phyloP scores from a whole-genome alignment of 2,888 invertebrate species.

The Corythucha ciliata region DNA sequence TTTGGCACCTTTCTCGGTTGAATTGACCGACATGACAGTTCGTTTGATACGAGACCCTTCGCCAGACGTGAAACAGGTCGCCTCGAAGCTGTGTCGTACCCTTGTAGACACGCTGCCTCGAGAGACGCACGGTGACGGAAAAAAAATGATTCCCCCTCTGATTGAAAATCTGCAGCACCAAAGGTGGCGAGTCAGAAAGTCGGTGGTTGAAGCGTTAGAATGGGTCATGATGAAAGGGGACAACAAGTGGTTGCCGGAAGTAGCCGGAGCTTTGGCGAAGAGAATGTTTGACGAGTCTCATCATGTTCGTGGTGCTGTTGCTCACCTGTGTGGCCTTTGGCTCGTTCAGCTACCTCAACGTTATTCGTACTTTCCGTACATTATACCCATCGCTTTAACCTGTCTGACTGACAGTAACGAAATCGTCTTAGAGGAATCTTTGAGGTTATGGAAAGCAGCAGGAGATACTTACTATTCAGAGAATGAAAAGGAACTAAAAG shows the following conservation, averaged over 20 bases:
- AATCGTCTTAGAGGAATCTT: conserved; percentile 57
- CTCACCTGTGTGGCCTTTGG: conserved; percentile 67
- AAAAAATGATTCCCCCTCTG: conserved; percentile 63
- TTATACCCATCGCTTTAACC: conserved; percentile 75
- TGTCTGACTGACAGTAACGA: conserved; percentile 71
- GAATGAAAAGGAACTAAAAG: conserved; percentile 78
- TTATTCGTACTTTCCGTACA: conserved; percentile 79
- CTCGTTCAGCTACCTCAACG: conserved; percentile 67
- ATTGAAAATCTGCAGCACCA: conserved; percentile 67
- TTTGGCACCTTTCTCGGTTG: conserved; percentile 6
- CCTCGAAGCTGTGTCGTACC: conserved; percentile 6
- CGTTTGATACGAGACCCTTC: conserved; percentile 15
- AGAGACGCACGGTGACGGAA: conserved; percentile 66
- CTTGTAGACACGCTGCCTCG: conserved; percentile 51
- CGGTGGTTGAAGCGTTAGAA: conserved; percentile 56
- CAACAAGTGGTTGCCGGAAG: conserved; percentile 60
- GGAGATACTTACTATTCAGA: conserved; percentile 74
- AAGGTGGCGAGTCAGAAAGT: conserved; percentile 68
- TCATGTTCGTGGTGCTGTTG: conserved; percentile 65
- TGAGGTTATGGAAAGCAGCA: conserved; percentile 57
- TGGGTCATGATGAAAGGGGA: conserved; percentile 57
- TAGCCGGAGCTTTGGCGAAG: conserved; percentile 72
- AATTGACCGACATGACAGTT: conserved; percentile 17
- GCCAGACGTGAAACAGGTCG: conserved; percentile 14
- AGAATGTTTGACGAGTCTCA: conserved; percentile 76